A percentile compares a stretch with the other conserved stretches of the same genome.
Conservation (phyloP, 2,113 vertebrate genomes). For the Pseudopipra pipra region DNA sequence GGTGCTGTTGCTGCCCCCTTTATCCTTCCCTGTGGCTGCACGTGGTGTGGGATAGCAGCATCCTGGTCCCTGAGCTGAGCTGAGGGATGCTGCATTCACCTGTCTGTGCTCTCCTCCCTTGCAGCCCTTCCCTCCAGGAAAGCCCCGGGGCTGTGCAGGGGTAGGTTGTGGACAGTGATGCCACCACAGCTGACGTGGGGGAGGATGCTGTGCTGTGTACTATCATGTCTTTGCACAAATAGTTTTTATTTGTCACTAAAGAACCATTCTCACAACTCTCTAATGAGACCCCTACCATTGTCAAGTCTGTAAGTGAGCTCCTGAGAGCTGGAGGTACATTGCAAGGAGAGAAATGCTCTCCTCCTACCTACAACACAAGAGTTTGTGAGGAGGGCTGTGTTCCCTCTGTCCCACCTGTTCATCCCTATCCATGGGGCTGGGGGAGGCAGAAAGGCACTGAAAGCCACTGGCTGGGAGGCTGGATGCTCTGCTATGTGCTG, state of each 20-base stretch:
- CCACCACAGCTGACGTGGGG: not conserved
- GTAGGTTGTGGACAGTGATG: not conserved
- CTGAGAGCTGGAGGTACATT: not conserved
- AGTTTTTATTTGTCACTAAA: not conserved
- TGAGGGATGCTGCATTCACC: not conserved
- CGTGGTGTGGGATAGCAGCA: rapidly evolving
- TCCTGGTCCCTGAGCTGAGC: rapidly evolving
- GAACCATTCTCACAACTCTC: not conserved
- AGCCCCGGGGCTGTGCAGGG: not conserved
- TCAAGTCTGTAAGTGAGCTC: not conserved
- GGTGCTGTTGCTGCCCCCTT: not conserved
- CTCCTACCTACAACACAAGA: not conserved
- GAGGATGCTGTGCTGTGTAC: not conserved
- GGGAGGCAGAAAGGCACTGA: not conserved
- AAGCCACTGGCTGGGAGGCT: not conserved
- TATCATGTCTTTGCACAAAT: rapidly evolving
- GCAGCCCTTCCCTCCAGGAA: not conserved
- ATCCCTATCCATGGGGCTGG: not conserved
- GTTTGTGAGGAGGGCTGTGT: not conserved
- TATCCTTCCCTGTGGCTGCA: not conserved
- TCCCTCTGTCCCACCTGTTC: rapidly evolving
- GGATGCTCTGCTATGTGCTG: not conserved
- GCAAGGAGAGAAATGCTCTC: not conserved
- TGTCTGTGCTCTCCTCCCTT: not conserved
- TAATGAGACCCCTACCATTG: not conserved